Base-by-base conservation (phyloP, 2,797 vertebrate species). In the Sciurus carolinensis region DNA sequence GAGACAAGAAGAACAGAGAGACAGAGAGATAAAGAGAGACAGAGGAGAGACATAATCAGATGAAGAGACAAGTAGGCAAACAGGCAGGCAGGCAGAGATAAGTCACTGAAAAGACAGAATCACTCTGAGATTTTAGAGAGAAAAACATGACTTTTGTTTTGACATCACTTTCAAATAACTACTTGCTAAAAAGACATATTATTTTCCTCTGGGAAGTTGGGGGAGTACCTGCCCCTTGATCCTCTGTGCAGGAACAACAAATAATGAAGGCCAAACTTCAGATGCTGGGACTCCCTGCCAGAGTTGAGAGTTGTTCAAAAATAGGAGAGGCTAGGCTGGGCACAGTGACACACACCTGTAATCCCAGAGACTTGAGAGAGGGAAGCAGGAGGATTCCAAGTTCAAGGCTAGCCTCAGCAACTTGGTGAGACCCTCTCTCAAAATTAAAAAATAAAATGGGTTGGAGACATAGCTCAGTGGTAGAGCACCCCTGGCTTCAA, bases 161-260 rank as follows among this genome's bases (percentile, higher is more conserved):
- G 96, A 97, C 91, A 97, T 44, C 66, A 84, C 75, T 95, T 95
- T 96, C 84, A 96, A 94, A 86, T 76, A 91, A 88, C 87, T 94
- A 24, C 89, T 87, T 79, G 33, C 84, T 90, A 91, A 95, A 91
- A 91, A 90, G 91, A 91, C 89, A 64, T n/a, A 62, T 93, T 93
- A 69, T 86, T 91, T 95, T 94, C 93, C 62, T 95, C 67, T 54
- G 93, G 92, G 80, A 96, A 95, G 54, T 15, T 81, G 67, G 79
- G 83, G 30, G 95, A 93, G 50, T 88, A 67, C 15, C 7, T 91
- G 90, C 42, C 50, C 77, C 90, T 75, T 54, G 62, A 95, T 94
- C 92, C 81, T 94, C 59, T 26, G 22, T 79, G 33, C 57, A 81
- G 71, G 47, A 96, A 80, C 80, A 93, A 88, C 79, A 95, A 36